Conservation (phyloP, 2,797 vertebrate genomes). For the Myotis myotis region DNA sequence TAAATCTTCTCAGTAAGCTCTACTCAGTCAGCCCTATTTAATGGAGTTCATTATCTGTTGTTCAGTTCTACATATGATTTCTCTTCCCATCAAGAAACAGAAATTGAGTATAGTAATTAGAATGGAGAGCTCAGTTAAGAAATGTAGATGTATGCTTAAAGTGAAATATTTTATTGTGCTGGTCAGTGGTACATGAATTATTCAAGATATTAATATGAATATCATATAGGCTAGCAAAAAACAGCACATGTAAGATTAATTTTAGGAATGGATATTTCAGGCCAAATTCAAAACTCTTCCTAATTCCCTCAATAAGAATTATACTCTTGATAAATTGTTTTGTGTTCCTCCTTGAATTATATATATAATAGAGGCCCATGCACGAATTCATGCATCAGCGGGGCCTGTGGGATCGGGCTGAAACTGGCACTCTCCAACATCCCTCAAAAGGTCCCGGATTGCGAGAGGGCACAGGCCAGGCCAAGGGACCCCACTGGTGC, state of each 20-base stretch:
- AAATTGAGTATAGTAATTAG: slow-evolving; percentile 65
- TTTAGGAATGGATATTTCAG: slow-evolving; percentile 58
- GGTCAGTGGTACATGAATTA: slow-evolving; percentile 70
- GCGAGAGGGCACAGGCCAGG: too few species aligned
- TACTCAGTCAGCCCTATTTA: slow-evolving; percentile 24
- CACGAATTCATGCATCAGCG: too few species aligned
- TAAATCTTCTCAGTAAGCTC: slow-evolving; percentile 33
- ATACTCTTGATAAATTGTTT: slow-evolving; percentile 38
- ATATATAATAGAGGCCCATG: background rate
- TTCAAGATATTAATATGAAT: slow-evolving; percentile 65
- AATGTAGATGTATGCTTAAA: slow-evolving; percentile 53
- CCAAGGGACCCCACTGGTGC: too few species aligned
- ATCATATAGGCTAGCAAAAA: slow-evolving; percentile 27
- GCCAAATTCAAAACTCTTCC: slow-evolving; percentile 57
- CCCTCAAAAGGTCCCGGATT: too few species aligned
- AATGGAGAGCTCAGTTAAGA: slow-evolving; percentile 67
- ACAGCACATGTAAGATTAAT: slow-evolving; percentile 56
- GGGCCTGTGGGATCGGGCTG: too few species aligned
- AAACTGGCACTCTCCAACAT: too few species aligned
- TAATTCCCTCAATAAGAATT: slow-evolving; percentile 49
- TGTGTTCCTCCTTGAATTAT: background rate
- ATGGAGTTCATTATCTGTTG: slow-evolving; percentile 53
- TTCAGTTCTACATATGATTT: slow-evolving; percentile 34
- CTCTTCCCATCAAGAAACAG: slow-evolving; percentile 51
- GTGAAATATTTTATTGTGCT: slow-evolving; percentile 64